Evolutionary conservation across 1,140 invertebrate species (phyloP).

Genomic region (Microplitis mediator): DNA sequence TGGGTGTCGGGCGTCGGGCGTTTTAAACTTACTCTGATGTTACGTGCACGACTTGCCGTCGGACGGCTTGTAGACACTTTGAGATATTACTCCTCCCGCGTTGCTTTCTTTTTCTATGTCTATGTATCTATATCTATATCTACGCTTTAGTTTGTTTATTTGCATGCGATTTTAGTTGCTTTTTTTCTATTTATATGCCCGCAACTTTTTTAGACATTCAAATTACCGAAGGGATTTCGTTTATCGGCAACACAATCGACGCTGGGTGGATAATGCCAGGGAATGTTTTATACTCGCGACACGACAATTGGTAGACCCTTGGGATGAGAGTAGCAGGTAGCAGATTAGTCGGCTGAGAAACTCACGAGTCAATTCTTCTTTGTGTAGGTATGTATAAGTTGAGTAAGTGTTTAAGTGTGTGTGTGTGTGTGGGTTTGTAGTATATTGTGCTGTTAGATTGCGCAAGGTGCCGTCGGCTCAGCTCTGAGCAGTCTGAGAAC

Average conservation of each 20-base stretch:
- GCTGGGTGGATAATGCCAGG: too few relatives aligned
- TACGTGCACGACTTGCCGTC: background rate
- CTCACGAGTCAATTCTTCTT: background rate
- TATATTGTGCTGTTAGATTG: background rate
- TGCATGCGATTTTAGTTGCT: background rate
- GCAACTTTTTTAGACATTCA: background rate
- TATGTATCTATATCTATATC: too few relatives aligned
- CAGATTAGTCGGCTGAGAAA: conserved; percentile 5
- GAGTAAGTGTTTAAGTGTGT: too few relatives aligned
- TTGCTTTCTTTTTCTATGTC: too few relatives aligned
- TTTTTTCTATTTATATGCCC: background rate
- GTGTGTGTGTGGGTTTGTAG: background rate
- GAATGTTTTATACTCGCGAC: too few relatives aligned
- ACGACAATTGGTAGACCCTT: background rate
- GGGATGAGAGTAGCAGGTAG: conserved; percentile 7
- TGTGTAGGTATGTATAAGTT: too few relatives aligned
- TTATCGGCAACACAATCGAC: too few relatives aligned
- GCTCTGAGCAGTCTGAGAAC: background rate
- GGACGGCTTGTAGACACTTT: background rate
- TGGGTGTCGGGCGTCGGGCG: background rate
- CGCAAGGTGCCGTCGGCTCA: conserved; percentile 12
- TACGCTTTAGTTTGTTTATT: background rate
- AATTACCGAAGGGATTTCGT: background rate
- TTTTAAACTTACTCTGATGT: background rate
- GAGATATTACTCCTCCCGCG: background rate